Base-by-base conservation (phyloP, 2,888 invertebrate genomes). In the Microdon myrmicae region DNA sequence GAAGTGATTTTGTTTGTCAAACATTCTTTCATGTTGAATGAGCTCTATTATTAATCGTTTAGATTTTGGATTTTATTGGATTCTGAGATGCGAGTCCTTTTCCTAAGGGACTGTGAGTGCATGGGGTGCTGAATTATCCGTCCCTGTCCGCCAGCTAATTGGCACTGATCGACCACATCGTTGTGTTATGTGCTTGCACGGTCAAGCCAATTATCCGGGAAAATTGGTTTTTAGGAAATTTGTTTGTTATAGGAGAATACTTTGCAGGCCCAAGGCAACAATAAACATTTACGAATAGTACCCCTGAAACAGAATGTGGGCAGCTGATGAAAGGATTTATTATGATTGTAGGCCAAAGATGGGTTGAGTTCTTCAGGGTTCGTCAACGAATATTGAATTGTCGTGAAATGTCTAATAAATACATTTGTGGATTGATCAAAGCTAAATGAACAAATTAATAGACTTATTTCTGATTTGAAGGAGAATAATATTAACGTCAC, bases 31-130 rank as follows among this genome's bases (percentile, higher is more conserved):
- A 45, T 56, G 31, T 56, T 17, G 58, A 37, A 53, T 41, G 64
- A 58, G 56, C 56, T 56, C 56, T 51, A 64, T 64, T 64, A 56
- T 64, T 64, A 64, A 64, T 56, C 25, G 64, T 56, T 64, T 64
- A 51, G 56, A 64, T 53, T 64, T 58, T 41, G 47, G 38, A 53
- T 64, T 64, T 64, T 64, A 64, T 64, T 64, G 64, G 64, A 64
- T 64, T 64, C 58, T 58, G 51, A 43, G 51, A 56, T 64, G 61
- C 54, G 32, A 51, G 47, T 20, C 41, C 37, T 64, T 41, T 51
- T 64, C n/a, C n/a, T n/a, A n/a, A n/a, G n/a, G n/a, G n/a, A n/a
- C n/a, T n/a, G n/a, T n/a, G n/a, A n/a, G n/a, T n/a, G n/a, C n/a
- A n/a, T n/a, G n/a, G n/a, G n/a, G n/a, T n/a, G 2, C 5, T 20